These are phyloP conservation scores for Muntiacus muntjak DNA, from an alignment of 2,113 vertebrate species.

Conservation along the genomic window DNA sequence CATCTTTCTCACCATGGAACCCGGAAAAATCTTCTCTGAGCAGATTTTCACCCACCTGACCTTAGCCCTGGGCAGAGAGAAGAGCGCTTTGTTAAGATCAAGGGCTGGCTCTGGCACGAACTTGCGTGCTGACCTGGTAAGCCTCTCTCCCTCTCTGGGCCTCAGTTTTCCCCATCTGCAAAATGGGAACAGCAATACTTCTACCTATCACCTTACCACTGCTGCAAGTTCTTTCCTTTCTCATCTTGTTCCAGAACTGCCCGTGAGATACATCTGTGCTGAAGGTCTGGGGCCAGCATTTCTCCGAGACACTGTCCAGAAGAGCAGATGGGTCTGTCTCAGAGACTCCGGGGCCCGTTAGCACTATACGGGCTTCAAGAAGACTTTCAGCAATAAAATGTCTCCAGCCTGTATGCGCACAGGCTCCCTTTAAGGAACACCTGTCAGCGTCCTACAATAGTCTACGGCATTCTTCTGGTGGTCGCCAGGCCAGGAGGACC, in stretches of 20 bases:
- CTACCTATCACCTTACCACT: no score
- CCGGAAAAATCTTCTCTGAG: background rate
- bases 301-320: background rate
- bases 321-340: background rate
- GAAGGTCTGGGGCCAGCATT: background rate
- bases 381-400: background rate
- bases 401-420: accelerated
- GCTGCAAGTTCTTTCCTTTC: background rate
- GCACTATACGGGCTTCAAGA: background rate
- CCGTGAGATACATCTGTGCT: background rate
- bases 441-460: accelerated
- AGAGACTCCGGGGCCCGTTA: accelerated
- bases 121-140: background rate
- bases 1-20: background rate
- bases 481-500: accelerated
- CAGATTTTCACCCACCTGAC: background rate
- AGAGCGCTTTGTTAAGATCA: accelerated
- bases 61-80: background rate
- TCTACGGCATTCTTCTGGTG: accelerated
- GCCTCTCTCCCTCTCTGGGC: background rate
- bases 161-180: background rate
- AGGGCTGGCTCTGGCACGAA: background rate
- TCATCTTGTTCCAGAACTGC: background rate
- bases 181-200: background rate
- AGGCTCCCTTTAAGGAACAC: background rate